These are phyloP conservation scores for Heterodera filipjevi DNA, from an alignment of 2,888 invertebrate species.

Conservation along the genomic window DNA sequence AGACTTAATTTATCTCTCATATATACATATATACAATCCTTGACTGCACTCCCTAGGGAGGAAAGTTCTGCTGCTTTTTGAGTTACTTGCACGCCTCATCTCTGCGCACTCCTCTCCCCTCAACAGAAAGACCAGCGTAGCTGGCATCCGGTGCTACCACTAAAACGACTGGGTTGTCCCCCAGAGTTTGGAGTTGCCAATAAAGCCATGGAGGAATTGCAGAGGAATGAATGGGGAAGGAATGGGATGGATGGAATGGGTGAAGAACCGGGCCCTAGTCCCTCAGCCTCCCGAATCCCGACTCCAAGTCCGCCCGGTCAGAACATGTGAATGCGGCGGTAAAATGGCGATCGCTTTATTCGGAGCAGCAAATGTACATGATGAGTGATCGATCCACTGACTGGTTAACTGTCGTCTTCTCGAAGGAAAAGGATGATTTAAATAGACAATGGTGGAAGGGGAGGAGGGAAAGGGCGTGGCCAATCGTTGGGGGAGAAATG, in stretches of 20 bases:
- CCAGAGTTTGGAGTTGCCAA: neutral
- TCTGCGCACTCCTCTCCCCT: neutral
- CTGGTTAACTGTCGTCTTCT: no score
- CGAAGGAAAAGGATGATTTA: no score
- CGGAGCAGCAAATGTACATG: no score
- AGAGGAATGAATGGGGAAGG: neutral
- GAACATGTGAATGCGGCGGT: no score
- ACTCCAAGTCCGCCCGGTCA: neutral
- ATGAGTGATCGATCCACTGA: no score
- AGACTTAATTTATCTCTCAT: neutral
- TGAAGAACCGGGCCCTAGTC: neutral
- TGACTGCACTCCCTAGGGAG: neutral
- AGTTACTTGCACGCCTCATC: neutral
- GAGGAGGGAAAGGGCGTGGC: no score
- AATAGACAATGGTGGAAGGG: no score
- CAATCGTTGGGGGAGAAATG: no score
- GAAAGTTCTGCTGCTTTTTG: neutral
- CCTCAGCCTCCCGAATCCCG: neutral
- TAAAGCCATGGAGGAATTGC: neutral
- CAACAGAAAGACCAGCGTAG: neutral
- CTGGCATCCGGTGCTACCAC: neutral
- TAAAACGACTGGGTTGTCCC: neutral
- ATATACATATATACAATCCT: neutral
- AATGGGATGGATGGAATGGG: neutral
- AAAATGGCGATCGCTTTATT: no score